Conservation (phyloP, 2,888 invertebrate genomes). For the Miltochrista miniata region DNA sequence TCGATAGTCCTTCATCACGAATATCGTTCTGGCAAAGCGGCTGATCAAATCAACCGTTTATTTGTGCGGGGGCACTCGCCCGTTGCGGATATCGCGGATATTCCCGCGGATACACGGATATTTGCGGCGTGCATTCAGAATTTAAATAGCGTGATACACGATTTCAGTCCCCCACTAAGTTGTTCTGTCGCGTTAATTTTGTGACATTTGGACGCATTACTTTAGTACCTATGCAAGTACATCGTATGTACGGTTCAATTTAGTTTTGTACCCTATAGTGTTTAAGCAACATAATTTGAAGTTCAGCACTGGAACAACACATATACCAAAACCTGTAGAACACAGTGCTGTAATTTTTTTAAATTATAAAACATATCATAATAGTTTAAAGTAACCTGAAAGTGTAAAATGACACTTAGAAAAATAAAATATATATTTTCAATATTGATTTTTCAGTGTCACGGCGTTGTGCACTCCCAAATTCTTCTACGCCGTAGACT, state of each 20-base stretch:
- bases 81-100: constrained; percentile 47
- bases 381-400: too few relatives aligned
- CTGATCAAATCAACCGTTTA: constrained; percentile 69
- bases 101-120: constrained; percentile 42
- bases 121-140: constrained; percentile 39
- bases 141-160: constrained; percentile 37
- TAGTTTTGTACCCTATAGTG: neutral
- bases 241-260: neutral
- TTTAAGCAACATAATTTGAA: too few relatives aligned
- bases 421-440: too few relatives aligned
- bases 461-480: too few relatives aligned
- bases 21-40: constrained; percentile 47
- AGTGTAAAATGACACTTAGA: too few relatives aligned
- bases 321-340: too few relatives aligned
- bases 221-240: too few relatives aligned
- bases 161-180: constrained; percentile 34
- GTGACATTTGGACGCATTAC: constrained; percentile 14
- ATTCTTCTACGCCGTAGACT: too few relatives aligned
- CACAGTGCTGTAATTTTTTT: too few relatives aligned
- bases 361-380: too few relatives aligned
- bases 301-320: too few relatives aligned
- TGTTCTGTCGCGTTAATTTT: constrained; percentile 28
- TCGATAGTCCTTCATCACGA: constrained; percentile 38
- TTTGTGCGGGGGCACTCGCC: constrained; percentile 60
- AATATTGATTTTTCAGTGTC: too few relatives aligned